These are phyloP conservation scores for Drosophila orena DNA, from an alignment of 1,140 invertebrate genomes.

Conservation along the genomic window DNA sequence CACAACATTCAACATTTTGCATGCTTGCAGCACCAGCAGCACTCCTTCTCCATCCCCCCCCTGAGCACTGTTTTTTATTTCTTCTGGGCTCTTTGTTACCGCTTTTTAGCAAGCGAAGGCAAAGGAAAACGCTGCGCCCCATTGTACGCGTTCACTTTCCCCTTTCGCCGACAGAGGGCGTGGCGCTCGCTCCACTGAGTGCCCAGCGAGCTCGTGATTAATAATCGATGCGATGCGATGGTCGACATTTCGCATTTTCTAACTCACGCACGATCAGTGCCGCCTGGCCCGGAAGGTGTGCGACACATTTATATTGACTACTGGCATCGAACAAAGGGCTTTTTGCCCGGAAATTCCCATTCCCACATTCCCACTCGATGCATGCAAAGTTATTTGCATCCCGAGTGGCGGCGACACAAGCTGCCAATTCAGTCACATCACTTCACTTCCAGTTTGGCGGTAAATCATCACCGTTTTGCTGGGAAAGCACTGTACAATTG, in stretches of 20 bases:
- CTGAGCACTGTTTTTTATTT: constrained; percentile 6
- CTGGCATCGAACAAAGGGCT: constrained; percentile 23
- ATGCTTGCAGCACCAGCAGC: constrained; percentile 30
- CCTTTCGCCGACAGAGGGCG: background rate
- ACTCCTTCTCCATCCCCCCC: constrained; percentile 8
- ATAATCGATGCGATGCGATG: constrained; percentile 55
- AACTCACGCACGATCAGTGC: constrained; percentile 14
- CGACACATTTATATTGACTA: constrained; percentile 26
- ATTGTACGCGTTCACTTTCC: constrained; percentile 42
- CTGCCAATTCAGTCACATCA: constrained; percentile 28
- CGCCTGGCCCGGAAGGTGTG: constrained; percentile 10
- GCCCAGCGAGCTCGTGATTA: constrained; percentile 25
- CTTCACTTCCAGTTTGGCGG: constrained; percentile 51
- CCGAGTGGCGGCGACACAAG: constrained; percentile 26
- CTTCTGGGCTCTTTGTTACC: constrained; percentile 15
- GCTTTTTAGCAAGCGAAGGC: constrained; percentile 27
- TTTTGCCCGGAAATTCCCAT: background rate
- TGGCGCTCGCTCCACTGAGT: constrained; percentile 26
- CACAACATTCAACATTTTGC: constrained; percentile 73
- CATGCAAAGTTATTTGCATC: constrained; percentile 38
- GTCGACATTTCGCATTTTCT: constrained; percentile 27
- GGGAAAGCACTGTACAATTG: constrained; percentile 10
- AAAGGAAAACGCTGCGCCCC: constrained; percentile 15
- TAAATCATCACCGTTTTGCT: constrained; percentile 48
- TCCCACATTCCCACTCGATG: constrained; percentile 7